Evolutionary conservation across 2,113 vertebrate genomes (phyloP), one percentile per base, ranked within the genome.

Genomic region (Hirundichthys speculiger): DNA sequence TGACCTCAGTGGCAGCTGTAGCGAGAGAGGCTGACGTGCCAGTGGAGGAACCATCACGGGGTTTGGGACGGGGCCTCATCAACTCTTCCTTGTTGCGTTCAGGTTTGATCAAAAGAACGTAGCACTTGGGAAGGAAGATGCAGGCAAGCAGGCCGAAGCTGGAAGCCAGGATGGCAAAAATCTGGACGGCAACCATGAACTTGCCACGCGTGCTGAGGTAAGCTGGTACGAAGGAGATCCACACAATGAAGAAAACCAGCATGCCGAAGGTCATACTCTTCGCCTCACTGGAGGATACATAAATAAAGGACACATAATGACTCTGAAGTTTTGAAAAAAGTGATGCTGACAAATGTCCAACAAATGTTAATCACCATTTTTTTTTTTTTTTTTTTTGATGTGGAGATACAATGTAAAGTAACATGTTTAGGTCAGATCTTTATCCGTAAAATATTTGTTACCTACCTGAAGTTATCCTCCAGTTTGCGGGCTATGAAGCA

Each of bases 111-210:
- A 97, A 63, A 54, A 96, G 86, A 18, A 96, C 79, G 63, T 96
- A 96, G 69, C 94, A 93, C 77, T 95, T 95, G 13, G 94, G 92
- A 62, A 94, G 87, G 85, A 96, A 95, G 74, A 94, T 78, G 75
- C 94, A 97, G 14, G 89, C 87, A 11, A 96, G 85, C 68, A 96
- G 84, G 34, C 94, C 95, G 4, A 95, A 94, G 85, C 94, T 96
- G 64, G 94, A 96, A 1, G 95, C 94, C 82, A 95, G 54, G 72
- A 96, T 94, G 45, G 94, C 95, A 69, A 96, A 96, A 72, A 95
- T 94, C 86, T 97, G 94, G 54, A 95, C 93, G 0, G 94, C 94
- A 20, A 95, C 94, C 91, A 95, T 95, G 86, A 95, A 95, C 78
- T 95, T 96, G 21, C 94, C 94, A 3, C 93, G 92, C 0, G 94